Evolutionary conservation across 1,140 invertebrate genomes (phyloP).

Genomic region (Stenopsyche tienmushanensis): DNA sequence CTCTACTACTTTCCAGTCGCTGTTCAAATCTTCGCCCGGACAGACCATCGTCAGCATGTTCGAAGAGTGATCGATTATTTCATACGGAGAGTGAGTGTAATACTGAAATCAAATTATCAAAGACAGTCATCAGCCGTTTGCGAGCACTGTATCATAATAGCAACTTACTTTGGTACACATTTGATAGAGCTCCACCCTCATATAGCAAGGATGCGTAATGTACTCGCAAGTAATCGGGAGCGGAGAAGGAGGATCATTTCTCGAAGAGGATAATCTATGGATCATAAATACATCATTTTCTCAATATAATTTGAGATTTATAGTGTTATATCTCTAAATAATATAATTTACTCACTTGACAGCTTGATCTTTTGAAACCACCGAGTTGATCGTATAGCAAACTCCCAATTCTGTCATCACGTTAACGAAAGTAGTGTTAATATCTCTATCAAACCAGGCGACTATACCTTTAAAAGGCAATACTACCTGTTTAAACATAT

Average conservation of each 20-base stretch:
- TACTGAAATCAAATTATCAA: conserved; percentile 49
- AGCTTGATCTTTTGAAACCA: conserved; percentile 45
- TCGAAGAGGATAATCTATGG: neutral
- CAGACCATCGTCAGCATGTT: conserved; percentile 42
- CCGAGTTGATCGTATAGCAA: conserved; percentile 55
- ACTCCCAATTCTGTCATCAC: conserved; percentile 57
- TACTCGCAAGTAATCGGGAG: conserved; percentile 29
- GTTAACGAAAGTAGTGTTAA: conserved; percentile 45
- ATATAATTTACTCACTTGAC: conserved; percentile 42
- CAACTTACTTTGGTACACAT: conserved; percentile 12
- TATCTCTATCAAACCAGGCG: conserved; percentile 14
- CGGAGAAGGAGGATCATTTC: neutral
- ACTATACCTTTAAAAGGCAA: neutral
- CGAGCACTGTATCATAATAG: neutral
- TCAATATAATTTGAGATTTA: neutral
- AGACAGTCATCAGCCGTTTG: neutral
- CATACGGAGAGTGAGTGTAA: conserved; percentile 59
- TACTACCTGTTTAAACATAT: too few species aligned
- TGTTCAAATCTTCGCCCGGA: conserved; percentile 49
- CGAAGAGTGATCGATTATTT: conserved; percentile 51
- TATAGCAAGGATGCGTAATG: conserved; percentile 34
- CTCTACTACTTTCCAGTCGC: conserved; percentile 56
- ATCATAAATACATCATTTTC: neutral
- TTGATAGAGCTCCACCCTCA: conserved; percentile 26
- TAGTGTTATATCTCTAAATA: neutral